phyloP scores from a whole-genome alignment of 2,888 invertebrate species.

The Crioceris asparagi region DNA sequence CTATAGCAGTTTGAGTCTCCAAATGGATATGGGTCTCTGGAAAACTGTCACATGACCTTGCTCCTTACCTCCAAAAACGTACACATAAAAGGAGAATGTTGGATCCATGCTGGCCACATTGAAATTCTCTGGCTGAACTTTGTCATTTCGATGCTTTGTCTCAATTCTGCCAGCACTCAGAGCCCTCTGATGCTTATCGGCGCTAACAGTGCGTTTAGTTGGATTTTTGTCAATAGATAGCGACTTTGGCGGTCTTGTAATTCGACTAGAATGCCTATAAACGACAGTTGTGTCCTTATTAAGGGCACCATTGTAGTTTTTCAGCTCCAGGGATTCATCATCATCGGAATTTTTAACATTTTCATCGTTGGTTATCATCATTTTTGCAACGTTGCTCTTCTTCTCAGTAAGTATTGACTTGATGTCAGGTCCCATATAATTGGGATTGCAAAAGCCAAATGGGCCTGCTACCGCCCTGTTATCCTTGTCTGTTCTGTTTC shows the following conservation, averaged over 20 bases:
- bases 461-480: conserved; percentile 36
- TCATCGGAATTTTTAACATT: conserved; percentile 20
- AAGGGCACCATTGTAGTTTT: conserved; percentile 30
- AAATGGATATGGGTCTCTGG: conserved; percentile 65
- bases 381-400: conserved; percentile 19
- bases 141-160: conserved; percentile 13
- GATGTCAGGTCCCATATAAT: conserved; percentile 60
- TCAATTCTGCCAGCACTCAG: conserved; percentile 45
- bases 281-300: conserved; percentile 33
- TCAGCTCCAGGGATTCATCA: conserved; percentile 32
- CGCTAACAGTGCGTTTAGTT: conserved; percentile 6
- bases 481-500: conserved; percentile 24
- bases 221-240: conserved; percentile 34
- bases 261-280: conserved; percentile 29
- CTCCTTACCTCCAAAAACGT: conserved; percentile 70
- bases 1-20: conserved; percentile 58
- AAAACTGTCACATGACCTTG: conserved; percentile 66
- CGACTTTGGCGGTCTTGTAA: conserved; percentile 39
- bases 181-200: conserved; percentile 37
- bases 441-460: conserved; percentile 65
- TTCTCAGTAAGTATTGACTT: conserved; percentile 29
- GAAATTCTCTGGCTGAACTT: conserved; percentile 9
- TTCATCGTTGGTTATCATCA: conserved; percentile 18
- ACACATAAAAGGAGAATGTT: conserved; percentile 47
- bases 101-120: conserved; percentile 31